Base-by-base conservation (phyloP, 2,797 vertebrate species). In the Trachurus trachurus region DNA sequence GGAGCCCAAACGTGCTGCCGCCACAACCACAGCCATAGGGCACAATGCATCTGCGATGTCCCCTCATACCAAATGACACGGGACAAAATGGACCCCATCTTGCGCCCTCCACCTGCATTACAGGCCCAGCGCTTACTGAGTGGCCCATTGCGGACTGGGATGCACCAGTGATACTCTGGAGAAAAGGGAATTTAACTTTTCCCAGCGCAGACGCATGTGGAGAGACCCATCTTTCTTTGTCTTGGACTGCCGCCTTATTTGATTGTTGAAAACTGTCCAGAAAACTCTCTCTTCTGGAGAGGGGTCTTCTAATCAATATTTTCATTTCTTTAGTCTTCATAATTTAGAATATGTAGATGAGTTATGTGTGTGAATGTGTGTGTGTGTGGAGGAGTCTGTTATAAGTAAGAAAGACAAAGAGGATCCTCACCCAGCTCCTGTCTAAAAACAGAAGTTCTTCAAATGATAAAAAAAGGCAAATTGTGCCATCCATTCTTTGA, bases 1-100 rank as follows among this genome's bases (percentile, higher is more conserved):
- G 91, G 87, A 91, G 85, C 81, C 90, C 77, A 90, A 90, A 91
- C 89, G 88, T 88, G 87, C 80, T 64, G 84, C 90, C 80, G 75
- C 90, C 81, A 82, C 89, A 85, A 87, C 89, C 87, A 83, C 88
- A 49, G 88, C 93, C 89, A 93, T 58, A 80, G 90, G 92, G 90
- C 89, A 88, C 92, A 90, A 87, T 93, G 87, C 81, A 89, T 87
- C 85, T 92, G 89, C 34, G 39, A 47, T 37, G 45, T 52, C 82
- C 80, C 76, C 72, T 70, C 67, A 61, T 78, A 81, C 69, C 82
- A 86, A 85, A 88, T 84, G 78, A 90, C 84, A 84, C 10, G 26
- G 82, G 86, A 86, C 85, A 87, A 88, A 91, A 93, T 84, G 79
- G 85, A 89, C 87, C 81, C 82, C 79, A 75, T 86, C 79, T 72